Conservation (phyloP, 2,113 vertebrate species). For the Ctenomys sociabilis region DNA sequence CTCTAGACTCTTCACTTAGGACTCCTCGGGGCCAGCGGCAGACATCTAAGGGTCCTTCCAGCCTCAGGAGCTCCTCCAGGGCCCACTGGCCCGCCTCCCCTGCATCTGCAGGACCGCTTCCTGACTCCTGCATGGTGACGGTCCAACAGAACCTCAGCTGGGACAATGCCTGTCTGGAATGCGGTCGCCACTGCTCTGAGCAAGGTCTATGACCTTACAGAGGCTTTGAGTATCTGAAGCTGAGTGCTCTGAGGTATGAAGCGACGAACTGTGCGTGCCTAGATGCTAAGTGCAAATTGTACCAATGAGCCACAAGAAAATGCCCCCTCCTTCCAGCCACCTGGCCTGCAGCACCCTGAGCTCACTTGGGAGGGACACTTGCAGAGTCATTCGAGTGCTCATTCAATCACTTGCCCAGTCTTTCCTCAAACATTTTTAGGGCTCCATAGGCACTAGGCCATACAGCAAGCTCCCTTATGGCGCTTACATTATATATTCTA, state of each 20-base stretch:
- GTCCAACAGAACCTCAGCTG: background rate
- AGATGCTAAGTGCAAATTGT: background rate
- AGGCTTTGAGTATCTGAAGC: background rate
- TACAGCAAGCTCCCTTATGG: background rate
- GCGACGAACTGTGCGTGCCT: background rate
- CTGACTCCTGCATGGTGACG: background rate
- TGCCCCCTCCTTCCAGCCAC: background rate
- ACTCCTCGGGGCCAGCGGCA: background rate
- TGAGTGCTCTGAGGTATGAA: background rate
- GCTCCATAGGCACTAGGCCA: background rate
- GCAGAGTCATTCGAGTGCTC: background rate
- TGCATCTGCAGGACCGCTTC: background rate
- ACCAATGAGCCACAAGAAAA: background rate
- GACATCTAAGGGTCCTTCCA: background rate
- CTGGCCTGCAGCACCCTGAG: background rate
- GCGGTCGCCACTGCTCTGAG: background rate
- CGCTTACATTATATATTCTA: background rate
- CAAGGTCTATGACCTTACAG: background rate
- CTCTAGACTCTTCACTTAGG: background rate
- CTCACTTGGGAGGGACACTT: background rate
- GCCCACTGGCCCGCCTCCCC: background rate
- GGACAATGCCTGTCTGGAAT: background rate
- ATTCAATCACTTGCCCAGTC: background rate
- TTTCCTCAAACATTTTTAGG: constrained; percentile 34
- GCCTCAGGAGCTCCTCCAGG: background rate